Base-by-base conservation (phyloP, 2,888 invertebrate species). In the Elaeidobius kamerunicus region DNA sequence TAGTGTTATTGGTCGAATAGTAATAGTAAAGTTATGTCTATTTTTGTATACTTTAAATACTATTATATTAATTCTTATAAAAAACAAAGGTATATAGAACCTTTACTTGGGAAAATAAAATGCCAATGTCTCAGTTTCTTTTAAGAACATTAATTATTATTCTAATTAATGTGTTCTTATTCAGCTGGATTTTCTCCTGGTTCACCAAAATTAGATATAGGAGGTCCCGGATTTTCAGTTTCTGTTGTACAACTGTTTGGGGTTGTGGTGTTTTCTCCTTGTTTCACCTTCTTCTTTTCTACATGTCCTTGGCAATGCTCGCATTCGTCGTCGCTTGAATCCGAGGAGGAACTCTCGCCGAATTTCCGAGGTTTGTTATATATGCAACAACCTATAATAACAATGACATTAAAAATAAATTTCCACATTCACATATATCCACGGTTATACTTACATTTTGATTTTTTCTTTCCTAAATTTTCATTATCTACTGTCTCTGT, bases 371-470 rank as follows among this genome's bases (percentile, higher is more conserved):
- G 92, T 72, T 95, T 96, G 67, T 87, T 86, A 72, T 91, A 96
- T 67, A 96, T 89, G 72, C 96, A 96, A 70, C 96, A 96, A 75
- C 64, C 63, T 64, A 60, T 36, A 40, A 30, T n/a, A 40, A 44
- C 4, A 46, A 41, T 2, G 15, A 20, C 18, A 17, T 40, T 40
- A 14, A 23, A 18, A 36, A 35, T 7, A n/a, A 16, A 35, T 12
- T 15, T 14, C 3, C 19, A 9, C 19, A 18, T 23, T 15, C n/a
- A n/a, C n/a, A n/a, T n/a, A n/a, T n/a, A n/a, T n/a, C n/a, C n/a
- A n/a, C n/a, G n/a, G n/a, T n/a, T n/a, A n/a, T n/a, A 73, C 84
- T 81, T 76, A 93, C 96, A 96, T 81, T 96, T 97, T 17, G 96
- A 96, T 73, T 96, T 96, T 75, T 94, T 95, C 73, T 89, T 92